phyloP scores from a whole-genome alignment of 2,888 invertebrate species.

The Choreutis nemorana region DNA sequence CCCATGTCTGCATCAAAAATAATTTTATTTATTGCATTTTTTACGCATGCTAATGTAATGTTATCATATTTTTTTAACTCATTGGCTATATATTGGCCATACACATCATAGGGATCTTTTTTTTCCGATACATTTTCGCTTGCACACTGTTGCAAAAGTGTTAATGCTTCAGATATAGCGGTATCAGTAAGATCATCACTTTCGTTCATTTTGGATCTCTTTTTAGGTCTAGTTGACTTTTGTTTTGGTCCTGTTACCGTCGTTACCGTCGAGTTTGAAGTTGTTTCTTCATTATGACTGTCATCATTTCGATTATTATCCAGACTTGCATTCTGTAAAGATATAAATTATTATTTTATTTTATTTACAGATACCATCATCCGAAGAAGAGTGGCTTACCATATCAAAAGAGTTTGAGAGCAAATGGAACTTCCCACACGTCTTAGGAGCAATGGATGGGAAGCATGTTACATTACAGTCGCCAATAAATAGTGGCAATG shows the following conservation, averaged over 20 bases:
- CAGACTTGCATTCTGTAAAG: slow-evolving; percentile 9
- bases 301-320: slow-evolving; percentile 9
- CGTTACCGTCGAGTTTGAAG: slow-evolving; percentile 8
- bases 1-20: slow-evolving; percentile 12
- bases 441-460: slow-evolving; percentile 22
- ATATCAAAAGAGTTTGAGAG: slow-evolving; percentile 16
- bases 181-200: slow-evolving; percentile 10
- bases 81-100: slow-evolving; percentile 11
- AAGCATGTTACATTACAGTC: slow-evolving; percentile 20
- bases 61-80: slow-evolving; percentile 11
- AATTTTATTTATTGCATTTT: slow-evolving; percentile 11
- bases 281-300: slow-evolving; percentile 9
- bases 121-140: slow-evolving; percentile 9
- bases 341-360: slow-evolving; percentile 8
- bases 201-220: slow-evolving; percentile 9
- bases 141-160: slow-evolving; percentile 11
- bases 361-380: slow-evolving; percentile 11
- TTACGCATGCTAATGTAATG: slow-evolving; percentile 8
- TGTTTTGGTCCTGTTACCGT: slow-evolving; percentile 4
- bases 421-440: slow-evolving; percentile 24
- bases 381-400: slow-evolving; percentile 18
- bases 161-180: slow-evolving; percentile 11
- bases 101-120: slow-evolving; percentile 9
- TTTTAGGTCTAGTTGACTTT: slow-evolving; percentile 9
- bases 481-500: slow-evolving; percentile 16